Percentiles rank a stretch among this genome's conserved stretches.
These are phyloP conservation scores for Drosophila dunni DNA, from an alignment of 1,140 invertebrate genomes.

Conservation along the genomic window DNA sequence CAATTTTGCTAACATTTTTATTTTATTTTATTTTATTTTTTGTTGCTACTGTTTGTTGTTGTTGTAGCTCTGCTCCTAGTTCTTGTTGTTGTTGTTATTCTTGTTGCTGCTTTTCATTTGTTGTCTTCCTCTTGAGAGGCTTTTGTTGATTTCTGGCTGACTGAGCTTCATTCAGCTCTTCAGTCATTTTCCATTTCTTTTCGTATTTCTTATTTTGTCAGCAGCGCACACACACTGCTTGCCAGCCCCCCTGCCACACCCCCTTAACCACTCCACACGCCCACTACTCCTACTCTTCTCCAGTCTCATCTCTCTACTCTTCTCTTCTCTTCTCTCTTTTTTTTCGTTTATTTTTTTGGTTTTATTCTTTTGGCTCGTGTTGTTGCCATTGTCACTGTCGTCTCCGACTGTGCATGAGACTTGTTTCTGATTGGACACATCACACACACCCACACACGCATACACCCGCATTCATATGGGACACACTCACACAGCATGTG, in stretches of 20 bases:
- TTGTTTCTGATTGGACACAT: slow-evolving; percentile 79
- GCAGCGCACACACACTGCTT: background rate
- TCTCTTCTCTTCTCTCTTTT: slow-evolving; percentile 9
- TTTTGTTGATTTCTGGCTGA: slow-evolving; percentile 79
- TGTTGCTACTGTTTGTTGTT: slow-evolving; percentile 1
- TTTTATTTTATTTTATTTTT: slow-evolving; percentile 25
- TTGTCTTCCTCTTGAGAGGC: slow-evolving; percentile 66
- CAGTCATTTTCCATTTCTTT: slow-evolving; percentile 32
- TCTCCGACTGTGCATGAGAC: slow-evolving; percentile 32
- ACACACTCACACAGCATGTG: slow-evolving; percentile 25
- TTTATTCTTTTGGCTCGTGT: slow-evolving; percentile 32
- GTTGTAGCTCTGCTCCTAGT: background rate
- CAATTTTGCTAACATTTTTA: slow-evolving; percentile 38
- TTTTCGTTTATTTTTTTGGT: slow-evolving; percentile 27
- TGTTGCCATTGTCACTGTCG: slow-evolving; percentile 20
- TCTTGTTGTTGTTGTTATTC: slow-evolving; percentile 13
- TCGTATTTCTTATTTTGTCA: slow-evolving; percentile 19
- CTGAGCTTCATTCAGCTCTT: slow-evolving; percentile 46
- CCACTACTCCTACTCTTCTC: slow-evolving; percentile 8
- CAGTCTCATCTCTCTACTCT: slow-evolving; percentile 19
- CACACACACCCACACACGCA: slow-evolving; percentile 49
- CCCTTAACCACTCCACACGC: too few species aligned
- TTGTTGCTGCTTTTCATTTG: slow-evolving; percentile 30
- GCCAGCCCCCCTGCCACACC: too few species aligned
- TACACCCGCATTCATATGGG: slow-evolving; percentile 30